Percentiles rank a stretch among this genome's conserved stretches.
Conservation (phyloP, 1,140 invertebrate species). For the Megathymus violae region DNA sequence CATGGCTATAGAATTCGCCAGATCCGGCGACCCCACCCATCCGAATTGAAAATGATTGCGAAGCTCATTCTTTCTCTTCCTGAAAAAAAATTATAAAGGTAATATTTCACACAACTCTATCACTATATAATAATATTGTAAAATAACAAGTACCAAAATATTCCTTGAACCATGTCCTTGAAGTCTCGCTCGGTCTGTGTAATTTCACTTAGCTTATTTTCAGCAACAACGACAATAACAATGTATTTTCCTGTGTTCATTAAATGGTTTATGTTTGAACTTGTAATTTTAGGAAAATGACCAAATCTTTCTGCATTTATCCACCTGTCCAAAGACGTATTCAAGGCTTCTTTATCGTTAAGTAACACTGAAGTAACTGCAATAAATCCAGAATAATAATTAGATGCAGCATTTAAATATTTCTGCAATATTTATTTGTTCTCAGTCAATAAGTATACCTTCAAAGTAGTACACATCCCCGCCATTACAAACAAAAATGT, state of each 20-base stretch:
- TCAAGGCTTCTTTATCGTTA: conserved; percentile 84
- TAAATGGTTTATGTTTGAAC: conserved; percentile 92
- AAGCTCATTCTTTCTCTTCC: conserved; percentile 90
- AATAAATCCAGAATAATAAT: conserved; percentile 40
- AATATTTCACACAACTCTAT: too few relatives aligned
- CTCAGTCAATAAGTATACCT: conserved; percentile 50
- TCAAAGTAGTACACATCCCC: conserved; percentile 68
- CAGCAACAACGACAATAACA: conserved; percentile 93
- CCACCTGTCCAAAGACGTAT: conserved; percentile 91
- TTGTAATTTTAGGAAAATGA: conserved; percentile 94
- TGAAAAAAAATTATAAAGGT: conserved; percentile 42
- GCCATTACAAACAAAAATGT: conserved; percentile 95
- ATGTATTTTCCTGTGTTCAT: conserved; percentile 93
- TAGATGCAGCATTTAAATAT: conserved; percentile 7
- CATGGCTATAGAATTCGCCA: conserved; percentile 97
- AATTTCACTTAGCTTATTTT: conserved; percentile 93
- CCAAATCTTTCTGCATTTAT: conserved; percentile 95
- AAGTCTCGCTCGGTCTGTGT: conserved; percentile 92
- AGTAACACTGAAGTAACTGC: conserved; percentile 76
- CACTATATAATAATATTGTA: neutral
- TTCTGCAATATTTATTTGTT: too few relatives aligned
- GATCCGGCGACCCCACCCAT: conserved; percentile 93
- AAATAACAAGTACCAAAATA: conserved; percentile 85
- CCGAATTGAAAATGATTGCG: conserved; percentile 96
- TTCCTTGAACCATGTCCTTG: conserved; percentile 92